A percentile compares a stretch with the other conserved stretches of the same genome.
phyloP scores from a whole-genome alignment of 2,888 invertebrate genomes.

The Luperina nickerlii region DNA sequence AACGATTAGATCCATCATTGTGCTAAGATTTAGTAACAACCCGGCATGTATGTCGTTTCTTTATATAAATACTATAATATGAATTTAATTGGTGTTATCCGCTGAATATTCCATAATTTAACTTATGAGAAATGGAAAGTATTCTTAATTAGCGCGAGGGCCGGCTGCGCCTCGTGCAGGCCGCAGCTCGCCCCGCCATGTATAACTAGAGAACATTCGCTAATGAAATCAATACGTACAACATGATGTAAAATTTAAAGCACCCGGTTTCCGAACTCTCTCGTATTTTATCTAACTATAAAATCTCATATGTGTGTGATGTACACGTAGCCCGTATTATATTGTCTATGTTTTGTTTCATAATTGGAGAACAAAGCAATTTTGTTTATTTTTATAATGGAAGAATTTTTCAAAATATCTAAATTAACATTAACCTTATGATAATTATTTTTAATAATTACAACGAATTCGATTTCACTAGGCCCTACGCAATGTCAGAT shows the following conservation, averaged over 20 bases:
- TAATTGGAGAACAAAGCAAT: constrained; percentile 84
- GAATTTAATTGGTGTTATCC: constrained; percentile 88
- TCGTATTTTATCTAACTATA: constrained; percentile 89
- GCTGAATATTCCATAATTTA: constrained; percentile 73
- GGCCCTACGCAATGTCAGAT: constrained; percentile 88
- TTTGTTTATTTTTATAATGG: constrained; percentile 82
- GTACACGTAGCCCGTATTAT: constrained; percentile 85
- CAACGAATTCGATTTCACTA: constrained; percentile 89
- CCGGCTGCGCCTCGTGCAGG: constrained; percentile 47
- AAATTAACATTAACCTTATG: constrained; percentile 85
- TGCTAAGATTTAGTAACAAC: constrained; percentile 82
- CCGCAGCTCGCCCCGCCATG: constrained; percentile 64
- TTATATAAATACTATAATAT: constrained; percentile 80
- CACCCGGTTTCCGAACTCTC: constrained; percentile 90
- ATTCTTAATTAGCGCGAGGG: constrained; percentile 61
- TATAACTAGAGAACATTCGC: constrained; percentile 85
- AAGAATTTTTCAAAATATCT: constrained; percentile 86
- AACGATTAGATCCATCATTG: constrained; percentile 80
- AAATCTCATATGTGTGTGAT: constrained; percentile 84
- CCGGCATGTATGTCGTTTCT: constrained; percentile 75
- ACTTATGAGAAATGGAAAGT: constrained; percentile 66
- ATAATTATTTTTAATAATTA: constrained; percentile 83
- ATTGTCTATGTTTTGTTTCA: constrained; percentile 86
- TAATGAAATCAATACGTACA: constrained; percentile 87
- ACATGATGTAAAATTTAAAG: constrained; percentile 90